Evolutionary conservation across 2,888 invertebrate species (phyloP), one percentile per base, ranked within the genome.

Genomic region (Mesoligia furuncula): DNA sequence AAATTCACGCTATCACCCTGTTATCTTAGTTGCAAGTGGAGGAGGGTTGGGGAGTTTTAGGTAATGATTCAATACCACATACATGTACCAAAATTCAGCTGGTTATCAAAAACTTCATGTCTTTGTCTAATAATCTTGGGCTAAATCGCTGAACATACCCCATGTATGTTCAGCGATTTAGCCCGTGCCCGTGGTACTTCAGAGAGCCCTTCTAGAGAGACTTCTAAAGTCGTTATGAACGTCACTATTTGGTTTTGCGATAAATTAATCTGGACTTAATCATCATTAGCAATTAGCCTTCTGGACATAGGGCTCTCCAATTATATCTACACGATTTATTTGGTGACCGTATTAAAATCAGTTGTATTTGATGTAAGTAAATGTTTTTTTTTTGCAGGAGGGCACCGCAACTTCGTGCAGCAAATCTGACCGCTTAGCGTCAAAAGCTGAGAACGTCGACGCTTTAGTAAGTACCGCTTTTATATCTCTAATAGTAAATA

Each of bases 381-480:
- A 48, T 39, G 17, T 7, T 48, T 27, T 42, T 64, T 27, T 42
- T 64, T 64, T 72, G n/a, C 65, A 83, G 82, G 82, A 83, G 20
- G 57, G 75, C 20, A 59, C 70, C 17, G 71, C 57, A 4, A 42
- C 75, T 51, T 65, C 72, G 6, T 62, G 39, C n/a, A 31, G 39
- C 36, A 72, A 48, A 42, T 42, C 75, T 2, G 82, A 83, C 13
- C 85, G 68, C 51, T 31, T 57, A 42, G 24, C 9, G 4, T 36
- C 39, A n/a, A 83, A 70, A 68, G 15, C 74, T 17, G 82, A 84
- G 6, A 80, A 45, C 31, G 7, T 59, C 4, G 82, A 83, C 1
- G 42, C 51, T 9, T 17, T 69, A 17, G 82, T 83, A 31, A 80
- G 85, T 65, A 61, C 20, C 51, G 51, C 51, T 51, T 51, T 39